Evolutionary conservation across 2,113 vertebrate species (phyloP).

Genomic region (Petaurus breviceps): DNA sequence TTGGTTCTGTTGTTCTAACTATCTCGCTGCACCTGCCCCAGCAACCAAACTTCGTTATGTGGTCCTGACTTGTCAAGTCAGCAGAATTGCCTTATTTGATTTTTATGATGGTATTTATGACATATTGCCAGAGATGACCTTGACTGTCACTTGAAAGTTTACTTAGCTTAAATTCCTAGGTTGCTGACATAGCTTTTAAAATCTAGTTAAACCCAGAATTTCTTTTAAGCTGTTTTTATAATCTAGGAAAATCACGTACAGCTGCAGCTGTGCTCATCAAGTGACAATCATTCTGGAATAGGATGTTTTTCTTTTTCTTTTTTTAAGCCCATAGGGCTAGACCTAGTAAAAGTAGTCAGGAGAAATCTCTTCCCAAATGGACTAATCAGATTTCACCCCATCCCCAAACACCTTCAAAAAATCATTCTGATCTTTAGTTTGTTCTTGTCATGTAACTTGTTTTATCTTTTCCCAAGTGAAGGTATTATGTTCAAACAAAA

Average conservation of each 20-base stretch:
- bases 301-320: not conserved
- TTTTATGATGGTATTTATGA: not conserved
- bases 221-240: slow-evolving; percentile 25
- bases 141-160: not conserved
- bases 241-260: not conserved
- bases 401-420: not conserved
- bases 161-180: slow-evolving; percentile 8
- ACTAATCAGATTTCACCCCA: not conserved
- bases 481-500: not conserved
- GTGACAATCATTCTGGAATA: not conserved
- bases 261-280: not conserved
- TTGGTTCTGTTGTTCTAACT: not conserved
- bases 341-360: not conserved
- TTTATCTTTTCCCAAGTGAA: not conserved
- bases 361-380: not conserved
- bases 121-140: not conserved
- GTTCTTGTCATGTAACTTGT: not conserved
- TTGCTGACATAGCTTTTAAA: not conserved
- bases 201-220: not conserved
- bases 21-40: accelerated
- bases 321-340: too few species aligned
- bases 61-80: not conserved
- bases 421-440: not conserved
- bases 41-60: not conserved
- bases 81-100: not conserved